Base-by-base conservation (phyloP, 2,797 vertebrate genomes). In the Karalla daura region DNA sequence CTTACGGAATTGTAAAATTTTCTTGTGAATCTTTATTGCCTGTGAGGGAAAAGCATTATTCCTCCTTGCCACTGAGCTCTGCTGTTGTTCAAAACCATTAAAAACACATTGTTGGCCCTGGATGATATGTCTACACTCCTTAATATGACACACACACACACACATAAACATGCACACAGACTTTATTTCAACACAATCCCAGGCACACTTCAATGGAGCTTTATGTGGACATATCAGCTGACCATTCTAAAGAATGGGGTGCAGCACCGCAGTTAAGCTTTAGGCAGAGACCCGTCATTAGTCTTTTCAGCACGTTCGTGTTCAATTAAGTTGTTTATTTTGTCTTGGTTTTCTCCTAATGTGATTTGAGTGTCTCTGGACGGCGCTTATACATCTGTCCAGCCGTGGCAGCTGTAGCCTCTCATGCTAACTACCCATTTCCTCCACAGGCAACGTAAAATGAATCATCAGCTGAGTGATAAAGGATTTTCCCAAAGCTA, bases 401-500 rank as follows among this genome's bases (percentile, higher is more conserved):
- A 36, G 36, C 4, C 13, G 21, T 5, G 45, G 17, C 49, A 72
- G 69, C 55, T 76, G 46, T 17, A 66, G 63, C 61, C 51, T 49
- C 50, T 77, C 55, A 56, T 58, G 49, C 72, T 74, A 78, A 80
- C 69, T 45, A 56, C 13, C 51, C 55, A 67, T 80, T 81, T 80
- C 63, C 71, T 76, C 66, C 43, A 55, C 46, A 43, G 63, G 53
- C 45, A 44, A 43, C 66, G 69, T 53, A 45, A 76, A 78, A 74
- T 79, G 49, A 82, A 69, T 74, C 68, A 79, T 62, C 63, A 69
- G 39, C 47, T 18, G 40, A 17, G 43, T 69, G 76, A 86, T 46
- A 50, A 65, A 86, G 35, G 50, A 58, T 41, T 78, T 88, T 85
- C 65, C 73, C 74, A 81, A 49, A 54, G 30, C 55, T 27, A 41